Evolutionary conservation across 2,113 vertebrate species (phyloP).

Genomic region (Rhabdomys dilectus): DNA sequence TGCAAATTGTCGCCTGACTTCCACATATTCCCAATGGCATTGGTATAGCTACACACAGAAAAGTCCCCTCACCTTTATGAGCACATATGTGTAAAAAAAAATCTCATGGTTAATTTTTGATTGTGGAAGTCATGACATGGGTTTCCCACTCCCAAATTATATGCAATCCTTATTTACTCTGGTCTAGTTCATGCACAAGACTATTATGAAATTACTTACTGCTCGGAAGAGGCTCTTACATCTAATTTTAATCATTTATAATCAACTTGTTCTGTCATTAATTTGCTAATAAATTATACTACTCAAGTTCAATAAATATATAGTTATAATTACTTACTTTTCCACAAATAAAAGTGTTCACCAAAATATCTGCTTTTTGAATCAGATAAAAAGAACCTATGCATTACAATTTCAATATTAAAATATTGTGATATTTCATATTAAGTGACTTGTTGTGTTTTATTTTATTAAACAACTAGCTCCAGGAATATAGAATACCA

Average conservation of each 20-base stretch:
- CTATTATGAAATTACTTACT: neutral
- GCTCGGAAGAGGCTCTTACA: neutral
- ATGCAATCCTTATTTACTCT: neutral
- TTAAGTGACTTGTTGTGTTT: neutral
- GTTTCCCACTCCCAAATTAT: neutral
- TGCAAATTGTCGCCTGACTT: neutral
- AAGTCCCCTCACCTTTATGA: neutral
- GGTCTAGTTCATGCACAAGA: neutral
- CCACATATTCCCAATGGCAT: neutral
- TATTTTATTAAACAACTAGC: neutral
- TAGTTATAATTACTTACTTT: neutral
- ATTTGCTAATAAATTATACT: slow-evolving; percentile 44
- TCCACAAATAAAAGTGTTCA: neutral
- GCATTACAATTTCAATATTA: neutral
- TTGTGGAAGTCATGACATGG: neutral
- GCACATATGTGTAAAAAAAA: neutral
- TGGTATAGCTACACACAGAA: neutral
- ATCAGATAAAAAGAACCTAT: neutral
- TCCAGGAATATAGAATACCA: neutral
- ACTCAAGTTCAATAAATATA: neutral
- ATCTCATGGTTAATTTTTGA: neutral
- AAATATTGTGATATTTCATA: neutral
- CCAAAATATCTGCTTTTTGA: neutral
- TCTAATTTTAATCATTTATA: slow-evolving; percentile 32
- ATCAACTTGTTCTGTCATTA: neutral